Evolutionary conservation across 2,888 invertebrate species (phyloP).

Genomic region (Drosophila yooni): DNA sequence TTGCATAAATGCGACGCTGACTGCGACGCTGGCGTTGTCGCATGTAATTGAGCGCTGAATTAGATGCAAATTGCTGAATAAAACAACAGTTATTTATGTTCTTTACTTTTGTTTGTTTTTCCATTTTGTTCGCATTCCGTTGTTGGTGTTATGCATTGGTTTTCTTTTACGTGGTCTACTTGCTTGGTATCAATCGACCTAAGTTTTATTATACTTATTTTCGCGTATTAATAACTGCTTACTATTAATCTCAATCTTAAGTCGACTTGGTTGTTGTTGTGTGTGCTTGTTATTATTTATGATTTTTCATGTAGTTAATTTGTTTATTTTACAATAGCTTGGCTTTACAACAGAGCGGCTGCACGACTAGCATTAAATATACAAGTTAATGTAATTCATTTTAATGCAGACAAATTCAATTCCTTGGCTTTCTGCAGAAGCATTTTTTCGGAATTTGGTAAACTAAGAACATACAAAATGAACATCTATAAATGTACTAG

Average conservation of each 20-base stretch:
- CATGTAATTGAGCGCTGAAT: conserved; percentile 72
- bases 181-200: conserved; percentile 54
- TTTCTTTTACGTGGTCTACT: conserved; percentile 17
- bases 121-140: conserved; percentile 45
- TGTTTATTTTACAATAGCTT: conserved; percentile 66
- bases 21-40: conserved; percentile 31
- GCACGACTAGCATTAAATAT: neutral
- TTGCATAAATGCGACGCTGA: conserved; percentile 55
- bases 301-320: conserved; percentile 41
- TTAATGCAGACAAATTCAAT: neutral
- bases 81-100: conserved; percentile 76
- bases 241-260: conserved; percentile 70
- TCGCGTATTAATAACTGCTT: conserved; percentile 73
- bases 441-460: neutral
- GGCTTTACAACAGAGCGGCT: conserved; percentile 37
- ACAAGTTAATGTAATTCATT: neutral
- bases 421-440: neutral
- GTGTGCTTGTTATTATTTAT: conserved; percentile 36
- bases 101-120: conserved; percentile 56
- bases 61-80: conserved; percentile 75
- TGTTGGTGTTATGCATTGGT: conserved; percentile 40
- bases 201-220: conserved; percentile 63
- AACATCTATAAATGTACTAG: neutral
- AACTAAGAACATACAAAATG: neutral
- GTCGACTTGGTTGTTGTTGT: conserved; percentile 35